These are phyloP conservation scores for Sakesphorus luctuosus DNA, from an alignment of 2,113 vertebrate species.

Conservation along the genomic window DNA sequence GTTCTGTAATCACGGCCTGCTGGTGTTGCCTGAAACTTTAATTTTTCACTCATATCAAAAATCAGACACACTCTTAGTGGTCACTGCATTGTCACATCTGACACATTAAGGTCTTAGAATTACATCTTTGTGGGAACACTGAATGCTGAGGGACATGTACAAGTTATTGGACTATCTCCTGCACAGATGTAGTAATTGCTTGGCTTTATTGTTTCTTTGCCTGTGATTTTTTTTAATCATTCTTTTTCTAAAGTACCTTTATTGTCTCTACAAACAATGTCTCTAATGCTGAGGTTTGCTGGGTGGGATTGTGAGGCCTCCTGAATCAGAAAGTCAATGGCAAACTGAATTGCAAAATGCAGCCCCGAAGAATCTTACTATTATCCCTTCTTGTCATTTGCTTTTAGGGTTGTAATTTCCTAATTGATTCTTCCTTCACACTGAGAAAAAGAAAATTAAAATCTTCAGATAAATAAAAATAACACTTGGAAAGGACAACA, in stretches of 20 bases:
- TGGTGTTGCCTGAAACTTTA: neutral
- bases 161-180: neutral
- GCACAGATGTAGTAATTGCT: neutral
- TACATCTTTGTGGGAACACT: neutral
- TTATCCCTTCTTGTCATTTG: neutral
- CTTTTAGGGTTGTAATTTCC: neutral
- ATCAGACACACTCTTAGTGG: neutral
- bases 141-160: neutral
- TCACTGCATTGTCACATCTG: neutral
- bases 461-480: neutral
- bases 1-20: neutral
- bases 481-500: neutral
- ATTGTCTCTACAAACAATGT: neutral
- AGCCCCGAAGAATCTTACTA: neutral
- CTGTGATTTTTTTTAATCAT: rapidly evolving
- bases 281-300: neutral
- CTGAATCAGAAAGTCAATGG: neutral
- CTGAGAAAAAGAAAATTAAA: neutral
- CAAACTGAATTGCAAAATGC: neutral
- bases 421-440: constrained; percentile 5
- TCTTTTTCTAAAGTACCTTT: neutral
- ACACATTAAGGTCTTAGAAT: neutral
- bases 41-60: neutral
- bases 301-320: neutral
- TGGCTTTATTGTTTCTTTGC: neutral